A percentile compares a stretch with the other conserved stretches of the same genome.
These are phyloP conservation scores for Ladona fulva DNA, from an alignment of 1,140 invertebrate genomes.

Conservation along the genomic window DNA sequence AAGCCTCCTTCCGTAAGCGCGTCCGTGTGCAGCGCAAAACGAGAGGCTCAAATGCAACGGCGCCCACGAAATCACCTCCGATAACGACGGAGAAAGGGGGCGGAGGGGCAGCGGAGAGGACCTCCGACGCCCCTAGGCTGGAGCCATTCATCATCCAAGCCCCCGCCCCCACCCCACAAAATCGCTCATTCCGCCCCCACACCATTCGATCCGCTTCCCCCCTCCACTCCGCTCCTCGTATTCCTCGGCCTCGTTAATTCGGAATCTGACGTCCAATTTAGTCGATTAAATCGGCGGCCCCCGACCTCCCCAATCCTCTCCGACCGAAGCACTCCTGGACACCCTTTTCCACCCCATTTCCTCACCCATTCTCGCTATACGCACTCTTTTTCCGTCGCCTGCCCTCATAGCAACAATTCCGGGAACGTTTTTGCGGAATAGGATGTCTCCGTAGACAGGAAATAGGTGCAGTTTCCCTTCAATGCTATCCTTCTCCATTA, in stretches of 20 bases:
- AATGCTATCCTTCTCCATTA: background rate
- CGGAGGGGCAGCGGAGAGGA: conserved; percentile 22
- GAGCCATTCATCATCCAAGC: conserved; percentile 27
- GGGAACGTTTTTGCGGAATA: background rate
- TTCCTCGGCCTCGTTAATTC: conserved; percentile 18
- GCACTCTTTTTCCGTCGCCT: background rate
- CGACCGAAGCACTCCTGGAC: background rate
- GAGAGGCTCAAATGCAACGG: background rate
- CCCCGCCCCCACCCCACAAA: background rate
- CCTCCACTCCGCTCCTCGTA: background rate
- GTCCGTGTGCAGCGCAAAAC: no score
- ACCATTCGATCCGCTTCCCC: background rate
- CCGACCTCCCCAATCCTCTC: background rate
- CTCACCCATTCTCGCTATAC: background rate
- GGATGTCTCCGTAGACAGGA: background rate
- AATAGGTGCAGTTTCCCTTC: no score
- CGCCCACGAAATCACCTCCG: background rate
- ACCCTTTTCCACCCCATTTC: background rate
- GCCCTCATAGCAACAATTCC: background rate
- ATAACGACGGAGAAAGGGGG: conserved; percentile 17
- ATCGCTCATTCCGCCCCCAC: background rate
- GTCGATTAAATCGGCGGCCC: conserved; percentile 19
- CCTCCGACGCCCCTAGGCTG: conserved; percentile 8
- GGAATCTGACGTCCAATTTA: conserved; percentile 22
- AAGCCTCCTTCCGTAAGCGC: no score